Conservation (phyloP, 2,888 invertebrate genomes). For the Lasioglossum villosulum region DNA sequence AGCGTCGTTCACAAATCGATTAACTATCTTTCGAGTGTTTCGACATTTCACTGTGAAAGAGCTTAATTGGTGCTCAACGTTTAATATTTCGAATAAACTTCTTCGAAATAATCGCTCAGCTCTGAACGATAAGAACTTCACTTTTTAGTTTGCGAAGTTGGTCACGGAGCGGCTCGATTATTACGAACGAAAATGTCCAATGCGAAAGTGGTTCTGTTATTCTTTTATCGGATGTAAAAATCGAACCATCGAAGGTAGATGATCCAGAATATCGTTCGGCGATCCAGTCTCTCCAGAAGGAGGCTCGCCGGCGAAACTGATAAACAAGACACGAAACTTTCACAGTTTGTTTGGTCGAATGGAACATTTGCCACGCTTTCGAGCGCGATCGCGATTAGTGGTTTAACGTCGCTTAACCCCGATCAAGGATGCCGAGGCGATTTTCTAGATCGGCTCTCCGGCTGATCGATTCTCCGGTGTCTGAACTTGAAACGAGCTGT, state of each 20-base stretch:
- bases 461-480: background rate
- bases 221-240: too few species aligned
- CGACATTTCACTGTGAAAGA: too few species aligned
- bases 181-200: too few species aligned
- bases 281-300: background rate
- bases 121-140: too few species aligned
- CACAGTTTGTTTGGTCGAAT: slow-evolving; percentile 13
- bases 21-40: too few species aligned
- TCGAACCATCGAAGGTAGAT: background rate
- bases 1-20: too few species aligned
- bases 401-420: background rate
- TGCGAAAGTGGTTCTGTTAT: too few species aligned
- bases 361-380: slow-evolving; percentile 36
- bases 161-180: too few species aligned
- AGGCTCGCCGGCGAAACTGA: background rate
- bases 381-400: background rate
- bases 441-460: background rate
- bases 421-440: background rate
- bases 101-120: too few species aligned
- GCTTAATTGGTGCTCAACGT: too few species aligned
- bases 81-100: too few species aligned
- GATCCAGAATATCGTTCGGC: background rate
- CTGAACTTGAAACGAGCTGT: slow-evolving; percentile 1
- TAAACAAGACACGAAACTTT: slow-evolving; percentile 1
- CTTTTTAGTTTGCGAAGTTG: too few species aligned